Evolutionary conservation across 1,140 invertebrate species (phyloP).

Genomic region (Pomacea maculata): DNA sequence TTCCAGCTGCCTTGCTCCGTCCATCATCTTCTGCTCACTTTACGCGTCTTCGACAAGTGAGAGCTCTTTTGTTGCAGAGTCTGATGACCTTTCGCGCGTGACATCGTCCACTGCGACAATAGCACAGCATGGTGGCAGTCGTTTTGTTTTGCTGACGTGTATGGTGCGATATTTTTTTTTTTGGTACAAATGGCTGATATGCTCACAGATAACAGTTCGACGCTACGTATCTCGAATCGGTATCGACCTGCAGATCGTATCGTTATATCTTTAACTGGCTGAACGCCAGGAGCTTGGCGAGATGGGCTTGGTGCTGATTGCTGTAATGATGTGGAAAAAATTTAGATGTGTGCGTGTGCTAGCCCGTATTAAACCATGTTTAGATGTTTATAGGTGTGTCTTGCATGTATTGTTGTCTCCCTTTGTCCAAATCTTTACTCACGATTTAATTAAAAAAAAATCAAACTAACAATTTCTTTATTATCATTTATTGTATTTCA

Average conservation of each 20-base stretch:
- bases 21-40: too few relatives aligned
- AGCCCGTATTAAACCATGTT: conserved; percentile 27
- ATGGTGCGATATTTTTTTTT: neutral
- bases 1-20: too few relatives aligned
- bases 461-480: too few relatives aligned
- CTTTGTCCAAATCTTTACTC: too few relatives aligned
- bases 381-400: conserved; percentile 35
- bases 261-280: too few relatives aligned
- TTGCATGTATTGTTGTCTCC: too few relatives aligned
- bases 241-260: too few relatives aligned
- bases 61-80: too few relatives aligned
- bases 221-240: too few relatives aligned
- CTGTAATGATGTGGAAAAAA: neutral
- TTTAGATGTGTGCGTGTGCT: neutral
- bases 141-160: neutral
- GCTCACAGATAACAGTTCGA: neutral
- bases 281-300: neutral
- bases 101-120: neutral
- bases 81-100: neutral
- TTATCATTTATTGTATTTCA: too few relatives aligned
- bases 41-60: too few relatives aligned
- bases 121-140: neutral
- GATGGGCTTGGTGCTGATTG: neutral
- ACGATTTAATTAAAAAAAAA: too few relatives aligned
- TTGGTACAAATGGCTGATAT: neutral